phyloP scores from a whole-genome alignment of 2,113 vertebrate species.

The Bos javanicus region DNA sequence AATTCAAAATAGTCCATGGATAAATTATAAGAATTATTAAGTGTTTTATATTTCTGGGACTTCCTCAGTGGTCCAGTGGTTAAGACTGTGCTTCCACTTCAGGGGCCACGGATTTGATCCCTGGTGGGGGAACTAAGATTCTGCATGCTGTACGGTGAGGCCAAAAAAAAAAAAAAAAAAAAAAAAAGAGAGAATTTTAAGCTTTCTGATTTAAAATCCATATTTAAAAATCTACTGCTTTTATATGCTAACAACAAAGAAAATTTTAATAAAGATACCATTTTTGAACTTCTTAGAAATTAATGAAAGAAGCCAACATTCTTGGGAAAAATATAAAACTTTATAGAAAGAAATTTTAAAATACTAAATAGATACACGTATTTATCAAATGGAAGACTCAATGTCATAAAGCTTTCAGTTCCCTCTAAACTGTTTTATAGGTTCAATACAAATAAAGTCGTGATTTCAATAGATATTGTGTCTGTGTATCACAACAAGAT shows the following conservation, averaged over 20 bases:
- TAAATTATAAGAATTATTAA: slow-evolving; percentile 30
- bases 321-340: neutral
- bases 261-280: neutral
- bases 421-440: slow-evolving; percentile 6
- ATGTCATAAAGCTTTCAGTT: neutral
- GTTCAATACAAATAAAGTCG: neutral
- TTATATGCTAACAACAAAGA: slow-evolving; percentile 22
- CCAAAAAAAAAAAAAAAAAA: neutral
- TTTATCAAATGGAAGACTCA: neutral
- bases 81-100: neutral
- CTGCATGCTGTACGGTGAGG: neutral
- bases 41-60: neutral
- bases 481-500: neutral
- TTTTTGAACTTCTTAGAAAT: slow-evolving; percentile 11
- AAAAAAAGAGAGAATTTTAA: neutral
- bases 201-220: neutral
- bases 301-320: neutral
- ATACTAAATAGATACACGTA: neutral
- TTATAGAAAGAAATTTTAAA: neutral
- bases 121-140: neutral
- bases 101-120: neutral
- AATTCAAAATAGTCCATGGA: neutral
- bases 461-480: neutral
- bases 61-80: neutral
- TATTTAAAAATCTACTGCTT: slow-evolving; percentile 26